phyloP scores from a whole-genome alignment of 2,113 vertebrate genomes.

The Columba janthina region DNA sequence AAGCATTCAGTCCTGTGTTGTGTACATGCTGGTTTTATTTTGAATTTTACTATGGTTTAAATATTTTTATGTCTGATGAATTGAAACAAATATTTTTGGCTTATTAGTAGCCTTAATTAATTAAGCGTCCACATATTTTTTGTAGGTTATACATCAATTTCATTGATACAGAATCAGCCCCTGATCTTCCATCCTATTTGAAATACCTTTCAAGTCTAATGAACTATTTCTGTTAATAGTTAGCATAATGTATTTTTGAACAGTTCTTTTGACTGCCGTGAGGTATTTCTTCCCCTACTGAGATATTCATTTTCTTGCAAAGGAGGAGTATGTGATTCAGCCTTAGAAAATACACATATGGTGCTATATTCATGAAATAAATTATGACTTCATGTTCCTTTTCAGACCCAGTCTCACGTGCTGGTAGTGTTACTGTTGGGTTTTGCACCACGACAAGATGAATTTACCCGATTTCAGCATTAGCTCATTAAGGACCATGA shows the following conservation, averaged over 20 bases:
- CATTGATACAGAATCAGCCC: neutral
- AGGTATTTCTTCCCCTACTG: neutral
- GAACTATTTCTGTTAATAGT: neutral
- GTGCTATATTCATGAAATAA: neutral
- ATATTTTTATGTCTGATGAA: neutral
- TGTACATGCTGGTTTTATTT: neutral
- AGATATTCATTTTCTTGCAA: neutral
- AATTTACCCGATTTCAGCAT: neutral
- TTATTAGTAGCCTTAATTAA: neutral
- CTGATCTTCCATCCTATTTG: neutral
- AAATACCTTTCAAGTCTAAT: conserved; percentile 11
- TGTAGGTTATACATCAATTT: neutral
- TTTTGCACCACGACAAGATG: neutral
- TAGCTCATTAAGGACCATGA: neutral
- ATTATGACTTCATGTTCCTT: neutral
- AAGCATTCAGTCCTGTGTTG: neutral
- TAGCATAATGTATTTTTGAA: conserved; percentile 4
- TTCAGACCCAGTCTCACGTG: neutral
- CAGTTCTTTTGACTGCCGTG: neutral
- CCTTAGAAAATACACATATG: neutral
- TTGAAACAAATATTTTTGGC: neutral
- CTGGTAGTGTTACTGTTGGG: neutral
- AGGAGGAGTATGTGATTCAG: neutral
- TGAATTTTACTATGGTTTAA: neutral
- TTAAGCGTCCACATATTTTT: neutral